phyloP scores from a whole-genome alignment of 2,888 invertebrate species.

The Cryptosula pallasiana region DNA sequence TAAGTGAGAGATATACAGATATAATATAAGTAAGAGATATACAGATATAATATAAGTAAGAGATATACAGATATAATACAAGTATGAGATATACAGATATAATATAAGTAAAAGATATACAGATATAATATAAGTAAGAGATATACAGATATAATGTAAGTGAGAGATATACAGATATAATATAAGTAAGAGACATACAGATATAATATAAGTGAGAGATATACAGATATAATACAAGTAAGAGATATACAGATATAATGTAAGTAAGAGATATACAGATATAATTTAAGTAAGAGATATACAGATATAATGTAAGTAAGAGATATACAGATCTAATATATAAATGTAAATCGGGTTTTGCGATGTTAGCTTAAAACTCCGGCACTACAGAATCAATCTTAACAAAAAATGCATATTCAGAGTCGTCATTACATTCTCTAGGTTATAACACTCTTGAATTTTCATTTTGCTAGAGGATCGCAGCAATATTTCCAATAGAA shows the following conservation, averaged over 20 bases:
- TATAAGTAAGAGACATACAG: not conserved
- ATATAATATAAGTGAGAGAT: not conserved
- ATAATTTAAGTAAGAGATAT: too few relatives aligned
- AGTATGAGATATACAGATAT: not conserved
- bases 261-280: too few relatives aligned
- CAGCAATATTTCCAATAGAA: too few relatives aligned
- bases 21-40: not conserved
- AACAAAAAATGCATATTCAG: too few relatives aligned
- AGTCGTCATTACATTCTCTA: too few relatives aligned
- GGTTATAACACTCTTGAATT: too few relatives aligned
- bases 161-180: too few relatives aligned
- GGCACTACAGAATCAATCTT: too few relatives aligned
- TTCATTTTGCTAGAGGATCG: too few relatives aligned
- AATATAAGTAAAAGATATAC: not conserved
- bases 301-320: not conserved
- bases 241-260: not conserved
- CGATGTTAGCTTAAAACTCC: too few relatives aligned
- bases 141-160: not conserved
- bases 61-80: too few relatives aligned
- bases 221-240: not conserved
- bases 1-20: not conserved
- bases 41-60: not conserved
- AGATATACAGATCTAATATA: not conserved
- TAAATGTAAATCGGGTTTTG: too few relatives aligned
- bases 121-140: not conserved